Percentiles rank a stretch among this genome's conserved stretches.
Evolutionary conservation across 2,797 vertebrate species (phyloP).

Genomic region (Pipistrellus pipistrellus): DNA sequence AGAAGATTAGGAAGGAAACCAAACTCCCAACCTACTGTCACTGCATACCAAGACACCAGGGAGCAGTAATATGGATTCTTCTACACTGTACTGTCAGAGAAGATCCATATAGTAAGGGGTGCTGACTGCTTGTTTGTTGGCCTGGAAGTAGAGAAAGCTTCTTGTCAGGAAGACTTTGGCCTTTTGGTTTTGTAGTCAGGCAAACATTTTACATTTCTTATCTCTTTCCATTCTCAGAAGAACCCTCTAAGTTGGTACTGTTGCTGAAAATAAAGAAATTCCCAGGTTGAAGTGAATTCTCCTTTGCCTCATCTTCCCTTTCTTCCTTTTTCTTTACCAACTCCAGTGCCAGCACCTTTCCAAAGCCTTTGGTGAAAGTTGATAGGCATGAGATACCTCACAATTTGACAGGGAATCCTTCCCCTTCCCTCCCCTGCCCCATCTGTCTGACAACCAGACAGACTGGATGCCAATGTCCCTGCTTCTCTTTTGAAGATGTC

Average conservation of each 20-base stretch:
- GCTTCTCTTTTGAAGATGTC: background rate
- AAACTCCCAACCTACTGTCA: background rate
- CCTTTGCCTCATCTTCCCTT: background rate
- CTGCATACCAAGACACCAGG: background rate
- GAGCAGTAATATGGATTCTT: background rate
- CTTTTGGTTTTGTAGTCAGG: constrained; percentile 15
- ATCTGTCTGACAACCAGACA: background rate
- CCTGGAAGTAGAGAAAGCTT: background rate
- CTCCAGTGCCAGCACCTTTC: background rate
- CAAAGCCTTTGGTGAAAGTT: background rate
- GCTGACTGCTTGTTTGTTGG: background rate
- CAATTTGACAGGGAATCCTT: background rate
- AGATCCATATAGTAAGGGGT: background rate
- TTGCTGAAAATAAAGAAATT: background rate
- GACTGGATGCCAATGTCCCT: background rate
- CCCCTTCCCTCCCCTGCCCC: background rate
- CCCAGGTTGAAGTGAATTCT: background rate
- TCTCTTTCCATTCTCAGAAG: constrained; percentile 45
- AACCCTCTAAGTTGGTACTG: background rate
- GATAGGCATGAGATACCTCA: background rate
- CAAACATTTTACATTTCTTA: background rate
- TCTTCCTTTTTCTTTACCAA: background rate
- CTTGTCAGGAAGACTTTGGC: background rate
- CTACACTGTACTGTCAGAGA: background rate
- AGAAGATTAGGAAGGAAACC: background rate